Evolutionary conservation across 2,888 invertebrate species (phyloP).

Genomic region (Onchidella celtica): DNA sequence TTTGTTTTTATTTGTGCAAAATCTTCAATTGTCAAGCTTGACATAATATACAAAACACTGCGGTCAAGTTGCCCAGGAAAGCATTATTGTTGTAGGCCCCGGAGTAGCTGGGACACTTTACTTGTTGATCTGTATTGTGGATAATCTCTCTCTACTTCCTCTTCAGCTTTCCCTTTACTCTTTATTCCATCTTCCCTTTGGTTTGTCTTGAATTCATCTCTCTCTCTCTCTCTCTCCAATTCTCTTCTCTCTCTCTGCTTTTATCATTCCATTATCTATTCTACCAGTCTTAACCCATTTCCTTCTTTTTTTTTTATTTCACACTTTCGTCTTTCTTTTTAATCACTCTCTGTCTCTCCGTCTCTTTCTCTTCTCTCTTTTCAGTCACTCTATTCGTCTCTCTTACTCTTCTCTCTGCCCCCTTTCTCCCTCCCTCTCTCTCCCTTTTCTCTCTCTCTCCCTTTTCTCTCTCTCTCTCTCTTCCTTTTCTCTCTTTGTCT

Average conservation of each 20-base stretch:
- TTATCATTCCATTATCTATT: not conserved
- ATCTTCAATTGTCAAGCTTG: too few relatives aligned
- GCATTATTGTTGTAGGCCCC: too few relatives aligned
- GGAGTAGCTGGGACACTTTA: too few relatives aligned
- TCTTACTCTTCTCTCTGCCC: not conserved
- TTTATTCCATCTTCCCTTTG: not conserved
- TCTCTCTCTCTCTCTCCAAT: conserved; percentile 2
- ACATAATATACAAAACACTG: too few relatives aligned
- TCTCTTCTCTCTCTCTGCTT: not conserved
- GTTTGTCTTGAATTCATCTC: too few relatives aligned
- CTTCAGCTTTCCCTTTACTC: conserved; percentile 18
- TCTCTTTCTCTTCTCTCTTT: not conserved
- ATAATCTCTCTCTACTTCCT: too few relatives aligned
- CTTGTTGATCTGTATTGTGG: too few relatives aligned
- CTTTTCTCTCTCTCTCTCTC: not conserved
- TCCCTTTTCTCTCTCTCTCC: not conserved
- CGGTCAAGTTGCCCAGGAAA: too few relatives aligned
- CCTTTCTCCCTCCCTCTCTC: not conserved
- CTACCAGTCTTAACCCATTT: not conserved
- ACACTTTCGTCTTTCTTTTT: not conserved
- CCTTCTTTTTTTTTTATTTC: not conserved
- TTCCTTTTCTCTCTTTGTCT: not conserved
- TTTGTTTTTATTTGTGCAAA: too few relatives aligned
- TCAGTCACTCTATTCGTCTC: not conserved
- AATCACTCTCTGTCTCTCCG: too few relatives aligned